phyloP scores from a whole-genome alignment of 2,888 invertebrate species.

The Folsomia manolachei region DNA sequence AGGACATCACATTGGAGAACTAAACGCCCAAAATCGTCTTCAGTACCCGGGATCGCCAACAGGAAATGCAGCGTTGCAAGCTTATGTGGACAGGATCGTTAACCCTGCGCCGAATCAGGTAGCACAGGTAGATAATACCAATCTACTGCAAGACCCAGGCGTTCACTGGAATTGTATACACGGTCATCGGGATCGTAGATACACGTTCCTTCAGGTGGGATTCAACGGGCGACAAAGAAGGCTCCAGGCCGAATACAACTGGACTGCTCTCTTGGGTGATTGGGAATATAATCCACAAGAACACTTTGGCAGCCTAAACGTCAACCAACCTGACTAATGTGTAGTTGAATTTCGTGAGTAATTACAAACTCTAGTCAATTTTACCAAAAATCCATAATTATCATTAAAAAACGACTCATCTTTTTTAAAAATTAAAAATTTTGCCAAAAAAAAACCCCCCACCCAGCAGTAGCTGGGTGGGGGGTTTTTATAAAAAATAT shows the following conservation, averaged over 20 bases:
- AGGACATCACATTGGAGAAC: background rate
- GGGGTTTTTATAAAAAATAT: too few relatives aligned
- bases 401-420: too few relatives aligned
- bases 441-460: too few relatives aligned
- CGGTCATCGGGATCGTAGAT: background rate
- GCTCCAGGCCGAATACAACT: background rate
- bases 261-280: background rate
- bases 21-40: background rate
- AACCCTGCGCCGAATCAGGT: too few relatives aligned
- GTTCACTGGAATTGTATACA: background rate
- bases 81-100: background rate
- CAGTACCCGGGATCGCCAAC: background rate
- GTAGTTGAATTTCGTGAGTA: too few relatives aligned
- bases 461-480: too few relatives aligned
- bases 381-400: too few relatives aligned
- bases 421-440: too few relatives aligned
- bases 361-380: too few relatives aligned
- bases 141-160: background rate
- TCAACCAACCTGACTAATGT: too few relatives aligned
- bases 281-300: background rate
- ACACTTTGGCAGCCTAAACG: background rate
- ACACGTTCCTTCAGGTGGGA: background rate
- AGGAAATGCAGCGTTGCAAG: background rate
- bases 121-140: background rate
- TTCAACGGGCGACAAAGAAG: background rate